These are phyloP conservation scores for Pachyrhynchus sulphureomaculatus DNA, from an alignment of 1,140 invertebrate genomes.

Conservation along the genomic window DNA sequence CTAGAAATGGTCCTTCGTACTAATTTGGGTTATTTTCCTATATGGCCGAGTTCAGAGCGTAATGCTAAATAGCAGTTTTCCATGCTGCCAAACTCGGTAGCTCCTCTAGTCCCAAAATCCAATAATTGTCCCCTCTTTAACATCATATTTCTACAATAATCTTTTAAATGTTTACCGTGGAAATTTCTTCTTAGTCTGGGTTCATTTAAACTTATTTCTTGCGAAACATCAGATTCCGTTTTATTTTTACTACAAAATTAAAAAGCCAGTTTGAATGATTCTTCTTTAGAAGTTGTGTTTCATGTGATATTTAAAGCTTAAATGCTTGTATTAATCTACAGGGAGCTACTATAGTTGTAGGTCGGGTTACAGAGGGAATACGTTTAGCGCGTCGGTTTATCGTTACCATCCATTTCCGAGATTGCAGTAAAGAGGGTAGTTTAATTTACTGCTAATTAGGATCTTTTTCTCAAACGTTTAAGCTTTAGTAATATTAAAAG, in stretches of 20 bases:
- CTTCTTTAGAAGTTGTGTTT: background rate
- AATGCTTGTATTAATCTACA: too few species aligned
- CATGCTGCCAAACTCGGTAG: slow-evolving; percentile 5
- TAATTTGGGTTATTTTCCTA: slow-evolving; percentile 14
- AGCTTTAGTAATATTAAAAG: too few species aligned
- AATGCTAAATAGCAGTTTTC: slow-evolving; percentile 15
- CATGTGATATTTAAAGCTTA: too few species aligned
- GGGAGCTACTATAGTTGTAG: too few species aligned
- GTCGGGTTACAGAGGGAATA: too few species aligned
- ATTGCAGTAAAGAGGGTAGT: too few species aligned
- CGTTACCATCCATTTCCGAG: too few species aligned
- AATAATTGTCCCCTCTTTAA: background rate
- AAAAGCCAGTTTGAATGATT: background rate
- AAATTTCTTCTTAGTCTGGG: background rate
- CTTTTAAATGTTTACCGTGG: slow-evolving; percentile 1
- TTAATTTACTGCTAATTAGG: too few species aligned
- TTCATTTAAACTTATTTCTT: background rate
- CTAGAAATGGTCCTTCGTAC: too few species aligned
- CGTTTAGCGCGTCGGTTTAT: too few species aligned
- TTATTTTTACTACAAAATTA: slow-evolving; percentile 4
- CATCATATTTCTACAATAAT: background rate
- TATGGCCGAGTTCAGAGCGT: background rate
- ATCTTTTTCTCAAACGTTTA: too few species aligned
- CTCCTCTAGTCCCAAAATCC: slow-evolving; percentile 16
- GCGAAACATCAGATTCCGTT: background rate